A percentile compares a stretch with the other conserved stretches of the same genome.
These are phyloP conservation scores for Anastrepha ludens DNA, from an alignment of 1,140 invertebrate species.

Conservation along the genomic window DNA sequence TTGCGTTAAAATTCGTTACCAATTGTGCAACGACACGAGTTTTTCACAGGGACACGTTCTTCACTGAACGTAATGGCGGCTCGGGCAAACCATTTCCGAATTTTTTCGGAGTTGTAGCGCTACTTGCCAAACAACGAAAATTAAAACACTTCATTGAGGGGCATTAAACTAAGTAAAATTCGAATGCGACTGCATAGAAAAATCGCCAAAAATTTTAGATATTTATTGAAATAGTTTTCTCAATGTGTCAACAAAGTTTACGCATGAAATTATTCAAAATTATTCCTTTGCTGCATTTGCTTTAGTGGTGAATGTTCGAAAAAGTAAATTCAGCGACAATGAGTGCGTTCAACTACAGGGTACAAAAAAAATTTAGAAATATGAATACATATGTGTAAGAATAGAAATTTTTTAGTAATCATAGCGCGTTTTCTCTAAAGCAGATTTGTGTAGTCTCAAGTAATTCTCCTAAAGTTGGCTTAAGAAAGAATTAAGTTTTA, in stretches of 20 bases:
- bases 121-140: conserved; percentile 48
- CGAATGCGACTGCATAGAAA: not conserved
- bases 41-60: conserved; percentile 73
- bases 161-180: not conserved
- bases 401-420: no score
- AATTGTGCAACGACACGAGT: conserved; percentile 66
- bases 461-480: no score
- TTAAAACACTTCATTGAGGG: conserved; percentile 29
- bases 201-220: conserved; percentile 27
- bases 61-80: conserved; percentile 71
- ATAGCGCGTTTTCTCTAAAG: no score
- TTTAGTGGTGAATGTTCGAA: conserved; percentile 24
- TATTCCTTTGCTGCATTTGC: not conserved
- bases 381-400: no score
- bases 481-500: no score
- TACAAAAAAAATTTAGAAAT: no score
- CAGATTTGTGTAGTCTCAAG: no score
- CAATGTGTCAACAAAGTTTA: conserved; percentile 16
- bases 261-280: conserved; percentile 16
- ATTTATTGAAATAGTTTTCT: not conserved
- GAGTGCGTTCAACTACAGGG: conserved; percentile 31
- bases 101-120: conserved; percentile 56
- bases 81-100: conserved; percentile 53
- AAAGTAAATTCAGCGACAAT: conserved; percentile 2
- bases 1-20: conserved; percentile 62